phyloP scores from a whole-genome alignment of 2,888 invertebrate species.

The Callosobruchus maculatus region DNA sequence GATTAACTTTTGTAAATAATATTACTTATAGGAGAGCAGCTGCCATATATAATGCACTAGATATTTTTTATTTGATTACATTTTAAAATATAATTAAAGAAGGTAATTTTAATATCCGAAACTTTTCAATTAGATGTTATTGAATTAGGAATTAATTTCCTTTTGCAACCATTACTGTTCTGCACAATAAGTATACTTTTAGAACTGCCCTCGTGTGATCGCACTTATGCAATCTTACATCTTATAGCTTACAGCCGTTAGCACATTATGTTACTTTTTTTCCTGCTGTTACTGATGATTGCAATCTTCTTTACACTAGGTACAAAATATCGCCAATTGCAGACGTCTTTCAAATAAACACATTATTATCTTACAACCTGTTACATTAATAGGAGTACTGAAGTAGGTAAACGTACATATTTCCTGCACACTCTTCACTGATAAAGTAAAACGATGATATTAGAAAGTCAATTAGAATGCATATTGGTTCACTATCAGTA shows the following conservation, averaged over 20 bases:
- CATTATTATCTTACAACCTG: neutral
- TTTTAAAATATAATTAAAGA: too few relatives aligned
- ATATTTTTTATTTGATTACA: too few relatives aligned
- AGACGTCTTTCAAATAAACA: neutral
- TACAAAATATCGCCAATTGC: neutral
- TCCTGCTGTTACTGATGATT: neutral
- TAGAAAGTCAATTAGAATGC: neutral
- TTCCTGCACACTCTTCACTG: neutral
- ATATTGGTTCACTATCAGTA: too few relatives aligned
- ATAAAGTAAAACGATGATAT: neutral
- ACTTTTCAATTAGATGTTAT: too few relatives aligned
- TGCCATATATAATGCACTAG: too few relatives aligned
- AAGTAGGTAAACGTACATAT: neutral
- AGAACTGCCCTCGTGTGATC: neutral
- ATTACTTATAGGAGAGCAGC: too few relatives aligned
- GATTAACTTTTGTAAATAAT: too few relatives aligned
- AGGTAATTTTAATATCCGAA: too few relatives aligned
- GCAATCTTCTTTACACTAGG: neutral
- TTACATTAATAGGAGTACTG: neutral
- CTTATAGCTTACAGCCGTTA: neutral
- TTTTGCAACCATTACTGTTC: too few relatives aligned
- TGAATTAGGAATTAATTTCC: too few relatives aligned
- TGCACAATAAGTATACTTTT: too few relatives aligned
- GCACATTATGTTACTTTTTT: neutral
- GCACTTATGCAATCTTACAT: neutral